Evolutionary conservation across 37 sponge, comb jelly and placozoan genomes (phyloP), one percentile per base, ranked within the genome.

Genomic region (Corticium candelabrum): DNA sequence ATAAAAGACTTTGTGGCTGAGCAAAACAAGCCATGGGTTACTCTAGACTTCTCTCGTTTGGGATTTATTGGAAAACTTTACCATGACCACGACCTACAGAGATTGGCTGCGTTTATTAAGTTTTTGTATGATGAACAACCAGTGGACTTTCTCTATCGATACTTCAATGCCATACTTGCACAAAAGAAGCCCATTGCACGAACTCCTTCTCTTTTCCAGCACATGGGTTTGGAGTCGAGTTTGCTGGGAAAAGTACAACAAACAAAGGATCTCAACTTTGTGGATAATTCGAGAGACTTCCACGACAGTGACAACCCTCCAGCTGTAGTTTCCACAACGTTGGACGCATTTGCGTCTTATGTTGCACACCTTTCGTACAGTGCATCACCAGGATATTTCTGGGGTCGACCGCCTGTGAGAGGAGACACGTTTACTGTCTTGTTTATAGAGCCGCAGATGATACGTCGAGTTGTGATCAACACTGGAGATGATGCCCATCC

Each of bases 61-160:
- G 79, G 79, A 70, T 78, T 78, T n/a, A 78, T 78, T 41, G 79
- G 79, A 3, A 78, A 78, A 36, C 56, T 78, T 5, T 43, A 43
- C 38, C 70, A 57, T 3, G 3, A n/a, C 41, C 41, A 78, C 30
- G 79, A 78, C 41, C 74, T 78, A 38, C 2, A 43, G 3, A 3
- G 57, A 70, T 78, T 78, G n/a, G 74, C 72, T 69, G 27, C 2
- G 3, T 78, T 43, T 69, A 38, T 78, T 30, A 41, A 43, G 2
- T 50, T 78, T n/a, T 78, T 68, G 56, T 78, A 78, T 31, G 27
- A 30, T 29, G 56, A 78, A 37, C 79, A 78, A 78, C 79, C 79
- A 21, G 41, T 29, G n/a, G 79, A 78, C n/a, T 78, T 38, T 41
- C 72, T 78, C 62, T 50, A 50, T 50, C 41, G 67, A 11, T 40